Evolutionary conservation across 2,797 vertebrate species (phyloP), one percentile per base, ranked within the genome.

Genomic region (Sparus aurata): DNA sequence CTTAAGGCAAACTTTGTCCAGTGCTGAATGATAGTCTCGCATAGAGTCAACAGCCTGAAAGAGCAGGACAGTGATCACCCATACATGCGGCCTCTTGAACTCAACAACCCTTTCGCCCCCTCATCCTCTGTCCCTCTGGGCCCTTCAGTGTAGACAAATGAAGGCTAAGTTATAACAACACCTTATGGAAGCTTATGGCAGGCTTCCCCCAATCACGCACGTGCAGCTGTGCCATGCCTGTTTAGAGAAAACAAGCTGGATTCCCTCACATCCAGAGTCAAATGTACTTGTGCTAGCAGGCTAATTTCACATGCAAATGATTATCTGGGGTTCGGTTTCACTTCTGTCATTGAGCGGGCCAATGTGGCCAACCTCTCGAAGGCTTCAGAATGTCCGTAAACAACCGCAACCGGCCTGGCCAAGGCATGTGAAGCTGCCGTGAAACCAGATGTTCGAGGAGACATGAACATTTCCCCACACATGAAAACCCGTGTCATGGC

Each of bases 371-470:
- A 85, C 80, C 79, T 47, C 73, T 84, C 68, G 80, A 70, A 84
- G 69, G 72, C 84, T 75, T 86, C 80, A 80, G 62, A 83, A 85
- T 71, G 69, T 89, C 75, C 54, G 20, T 76, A 88, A 91, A 92
- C 89, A 90, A 85, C 77, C 69, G 1, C 74, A 2, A 64, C 3
- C 22, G 34, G 68, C 30, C 62, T 23, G 12, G 77, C 52, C 3
- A 25, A 79, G 79, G 77, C 80, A 68, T 85, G 68, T 59, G 43
- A 71, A 75, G 69, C 23, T 17, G 3, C 73, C 25, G 23, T 23
- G 38, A 80, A 88, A 92, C 79, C 90, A 91, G 86, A 92, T 92
- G 91, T 90, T 72, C 63, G 63, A 78, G 69, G 73, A 77, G 75
- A 87, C 84, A 27, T 68, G 68, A 80, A 70, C 63, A 74, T 72